Conservation (phyloP, 2,113 vertebrate genomes). For the Plecturocebus donacophilus region DNA sequence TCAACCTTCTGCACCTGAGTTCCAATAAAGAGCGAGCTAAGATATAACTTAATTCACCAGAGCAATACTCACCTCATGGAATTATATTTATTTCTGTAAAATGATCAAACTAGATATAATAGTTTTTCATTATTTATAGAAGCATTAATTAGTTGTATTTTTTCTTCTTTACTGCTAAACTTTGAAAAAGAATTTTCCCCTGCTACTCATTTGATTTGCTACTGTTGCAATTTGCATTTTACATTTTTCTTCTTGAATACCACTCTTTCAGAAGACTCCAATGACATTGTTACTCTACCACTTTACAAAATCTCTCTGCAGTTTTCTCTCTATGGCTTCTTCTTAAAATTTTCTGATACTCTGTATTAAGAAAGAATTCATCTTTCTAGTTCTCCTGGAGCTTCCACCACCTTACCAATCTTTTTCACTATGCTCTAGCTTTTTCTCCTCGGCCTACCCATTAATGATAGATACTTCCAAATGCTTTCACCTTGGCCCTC, state of each 20-base stretch:
- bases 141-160: not conserved
- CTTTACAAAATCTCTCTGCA: not conserved
- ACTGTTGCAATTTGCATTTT: not conserved
- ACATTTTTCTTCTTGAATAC: not conserved
- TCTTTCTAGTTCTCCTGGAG: not conserved
- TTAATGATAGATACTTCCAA: not conserved
- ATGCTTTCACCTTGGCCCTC: not conserved
- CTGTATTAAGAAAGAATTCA: not conserved
- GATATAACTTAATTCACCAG: not conserved
- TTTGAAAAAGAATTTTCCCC: not conserved
- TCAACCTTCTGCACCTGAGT: not conserved
- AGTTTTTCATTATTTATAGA: not conserved
- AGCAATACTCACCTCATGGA: not conserved
- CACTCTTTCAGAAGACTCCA: not conserved
- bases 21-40: not conserved
- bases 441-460: not conserved
- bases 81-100: not conserved
- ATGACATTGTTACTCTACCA: not conserved
- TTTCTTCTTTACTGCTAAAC: not conserved
- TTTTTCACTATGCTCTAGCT: not conserved
- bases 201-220: not conserved
- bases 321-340: not conserved
- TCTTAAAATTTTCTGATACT: not conserved
- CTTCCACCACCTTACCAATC: not conserved
- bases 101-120: not conserved